Percentiles rank a stretch among this genome's conserved stretches.
These are phyloP conservation scores for Xenopus laevis DNA, from an alignment of 2,113 vertebrate species.

Conservation along the genomic window DNA sequence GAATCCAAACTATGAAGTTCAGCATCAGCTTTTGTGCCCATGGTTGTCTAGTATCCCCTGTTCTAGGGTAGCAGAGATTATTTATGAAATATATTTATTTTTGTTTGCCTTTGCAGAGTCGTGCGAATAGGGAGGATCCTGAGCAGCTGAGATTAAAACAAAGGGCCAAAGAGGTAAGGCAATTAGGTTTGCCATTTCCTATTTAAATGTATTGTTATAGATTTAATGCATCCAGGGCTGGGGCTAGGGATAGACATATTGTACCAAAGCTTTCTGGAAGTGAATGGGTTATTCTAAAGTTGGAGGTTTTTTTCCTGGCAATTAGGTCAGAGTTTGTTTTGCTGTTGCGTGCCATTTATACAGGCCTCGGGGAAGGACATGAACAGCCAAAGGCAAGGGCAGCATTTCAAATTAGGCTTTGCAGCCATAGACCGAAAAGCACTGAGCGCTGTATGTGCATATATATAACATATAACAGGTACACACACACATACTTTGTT, in stretches of 20 bases:
- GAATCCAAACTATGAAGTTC: no score
- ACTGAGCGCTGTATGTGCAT: not conserved
- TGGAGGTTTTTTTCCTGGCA: conserved; percentile 78
- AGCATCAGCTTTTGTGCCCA: not conserved
- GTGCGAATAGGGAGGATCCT: conserved; percentile 83
- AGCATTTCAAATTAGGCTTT: conserved; percentile 73
- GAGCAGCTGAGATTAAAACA: conserved; percentile 87
- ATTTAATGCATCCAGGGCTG: not conserved
- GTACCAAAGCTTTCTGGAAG: conserved; percentile 56
- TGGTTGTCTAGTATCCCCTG: not conserved
- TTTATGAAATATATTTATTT: conserved; percentile 18
- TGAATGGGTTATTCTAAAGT: conserved; percentile 49
- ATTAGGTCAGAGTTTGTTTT: conserved; percentile 95
- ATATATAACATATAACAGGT: not conserved
- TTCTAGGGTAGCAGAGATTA: no score
- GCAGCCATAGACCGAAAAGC: conserved; percentile 57
- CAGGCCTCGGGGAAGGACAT: conserved; percentile 88
- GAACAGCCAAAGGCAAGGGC: conserved; percentile 87
- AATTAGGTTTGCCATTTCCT: conserved; percentile 30
- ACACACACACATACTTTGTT: not conserved
- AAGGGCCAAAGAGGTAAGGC: conserved; percentile 84
- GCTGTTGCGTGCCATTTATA: conserved; percentile 89
- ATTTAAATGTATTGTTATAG: conserved; percentile 42
- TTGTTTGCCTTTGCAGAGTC: conserved; percentile 79
- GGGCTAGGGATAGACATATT: conserved; percentile 49